Evolutionary conservation across 2,113 vertebrate species (phyloP), one percentile per base, ranked within the genome.

Genomic region (Callaeas wilsoni): DNA sequence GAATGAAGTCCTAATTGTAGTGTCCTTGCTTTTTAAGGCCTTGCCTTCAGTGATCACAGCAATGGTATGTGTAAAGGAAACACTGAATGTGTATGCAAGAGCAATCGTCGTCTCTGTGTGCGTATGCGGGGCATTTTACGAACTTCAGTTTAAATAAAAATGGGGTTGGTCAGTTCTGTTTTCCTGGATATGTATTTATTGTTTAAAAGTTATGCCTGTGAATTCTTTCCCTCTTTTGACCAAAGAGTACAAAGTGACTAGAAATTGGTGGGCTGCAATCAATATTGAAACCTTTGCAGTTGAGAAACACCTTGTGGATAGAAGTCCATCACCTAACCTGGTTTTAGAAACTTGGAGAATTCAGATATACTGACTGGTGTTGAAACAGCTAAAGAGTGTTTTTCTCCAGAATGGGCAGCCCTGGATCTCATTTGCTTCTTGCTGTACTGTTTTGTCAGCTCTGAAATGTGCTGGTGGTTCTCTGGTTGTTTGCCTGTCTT

Each of bases 91-190:
- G 25, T 53, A 2, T 26, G 7, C 63, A 49, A 44, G 65, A 70
- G 30, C 41, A 74, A 3, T 27, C 30, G 10, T 14, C 10, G 23
- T 59, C n/a, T 84, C 7, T 65, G 15, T 59, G 33, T 69, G 21
- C 2, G 1, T 26, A 12, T 29, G 42, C 2, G 0, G 47, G 47
- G 29, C 25, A 6, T 67, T 89, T 78, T 53, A 42, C 3, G 2
- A 62, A 65, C 10, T 57, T 53, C 2, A 55, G 32, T 16, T 64
- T 44, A 70, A 79, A 60, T 82, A 30, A 79, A 79, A 67, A 29
- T 0, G 0, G 8, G 4, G 41, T 53, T 89, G 55, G 76, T 16
- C 22, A 33, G 27, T 82, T 47, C 32, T 49, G 7, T 39, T 53
- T 39, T 41, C n/a, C 29, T 83, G 47, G 3, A 39, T 50, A 10